Conservation (phyloP, 92 coral and sea anemone species). For the Metridium senile region DNA sequence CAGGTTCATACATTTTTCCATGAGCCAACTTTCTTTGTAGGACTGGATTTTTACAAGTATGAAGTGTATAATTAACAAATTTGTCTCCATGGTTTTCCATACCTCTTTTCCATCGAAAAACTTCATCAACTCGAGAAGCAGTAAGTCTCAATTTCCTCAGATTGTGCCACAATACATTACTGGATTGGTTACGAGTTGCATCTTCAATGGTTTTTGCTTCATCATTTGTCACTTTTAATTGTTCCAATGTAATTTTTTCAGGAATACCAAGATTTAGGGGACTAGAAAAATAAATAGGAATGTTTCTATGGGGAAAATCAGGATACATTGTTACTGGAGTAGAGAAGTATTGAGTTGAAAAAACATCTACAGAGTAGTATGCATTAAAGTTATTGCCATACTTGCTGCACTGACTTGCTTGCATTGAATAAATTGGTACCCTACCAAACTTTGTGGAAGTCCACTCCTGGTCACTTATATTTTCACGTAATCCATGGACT, state of each 20-base stretch:
- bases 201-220: conserved; percentile 47
- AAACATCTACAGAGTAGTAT: conserved; percentile 43
- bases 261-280: conserved; percentile 23
- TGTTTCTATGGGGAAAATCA: conserved; percentile 55
- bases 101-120: conserved; percentile 59
- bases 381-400: conserved; percentile 55
- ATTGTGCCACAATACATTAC: conserved; percentile 38
- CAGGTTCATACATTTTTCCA: conserved; percentile 64
- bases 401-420: conserved; percentile 59
- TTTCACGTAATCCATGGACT: background rate
- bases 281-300: conserved; percentile 46
- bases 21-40: conserved; percentile 51
- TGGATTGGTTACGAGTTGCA: conserved; percentile 51
- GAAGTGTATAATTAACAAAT: conserved; percentile 37
- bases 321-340: conserved; percentile 27
- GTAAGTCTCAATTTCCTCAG: conserved; percentile 52
- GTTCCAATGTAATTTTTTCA: conserved; percentile 29
- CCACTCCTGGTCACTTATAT: background rate
- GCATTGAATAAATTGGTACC: conserved; percentile 47
- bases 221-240: conserved; percentile 40
- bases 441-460: background rate
- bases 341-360: conserved; percentile 21
- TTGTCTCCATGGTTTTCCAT: conserved; percentile 60
- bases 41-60: conserved; percentile 24
- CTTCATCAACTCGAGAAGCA: conserved; percentile 55